Evolutionary conservation across 2,113 vertebrate genomes (phyloP), one percentile per base, ranked within the genome.

Genomic region (Cyanistes caeruleus): DNA sequence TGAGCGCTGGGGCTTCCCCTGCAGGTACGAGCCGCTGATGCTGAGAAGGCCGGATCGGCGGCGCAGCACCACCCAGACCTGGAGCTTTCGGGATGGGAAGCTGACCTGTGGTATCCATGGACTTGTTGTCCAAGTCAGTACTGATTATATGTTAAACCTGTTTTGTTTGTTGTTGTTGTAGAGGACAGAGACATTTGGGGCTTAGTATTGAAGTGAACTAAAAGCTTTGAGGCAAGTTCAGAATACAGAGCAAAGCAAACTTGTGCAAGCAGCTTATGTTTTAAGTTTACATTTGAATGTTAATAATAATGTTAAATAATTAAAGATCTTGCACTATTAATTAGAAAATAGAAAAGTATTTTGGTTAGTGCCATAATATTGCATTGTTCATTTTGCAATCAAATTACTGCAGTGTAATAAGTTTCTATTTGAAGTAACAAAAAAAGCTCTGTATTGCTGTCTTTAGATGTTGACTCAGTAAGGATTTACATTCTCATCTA

Each of bases 11-110:
- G n/a, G 23, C 37, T 79, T 65, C 58, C 33, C 10, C 68, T 91
- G 49, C 95, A 99, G 99, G 59, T 99, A 98, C 7, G 99, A 99
- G 95, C 99, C 99, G 0, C 91, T 99, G 95, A 99, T 99, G 99
- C 84, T 99, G 64, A 97, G 99, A 7, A 98, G 98, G 87, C 99
- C 99, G 0, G 99, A 99, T 60, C 97, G 97, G 1, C 98, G 99
- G 53, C 99, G 99, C 84, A 99, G 99, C 79, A 99, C 98, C 0
- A 99, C 99, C 7, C 99, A 99, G 98, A 99, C 99, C 0, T 99
- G 99, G 99, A 98, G 98, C 88, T 99, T 99, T 85, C 98, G 98
- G 58, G 98, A 99, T 13, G 99, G 99, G 46, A 99, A 98, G 81
- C 94, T 99, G 72, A 99, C 98, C 56, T 99, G 99, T 55, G 99